Evolutionary conservation across 2,797 vertebrate genomes (phyloP).

Genomic region (Myotis findleyi): DNA sequence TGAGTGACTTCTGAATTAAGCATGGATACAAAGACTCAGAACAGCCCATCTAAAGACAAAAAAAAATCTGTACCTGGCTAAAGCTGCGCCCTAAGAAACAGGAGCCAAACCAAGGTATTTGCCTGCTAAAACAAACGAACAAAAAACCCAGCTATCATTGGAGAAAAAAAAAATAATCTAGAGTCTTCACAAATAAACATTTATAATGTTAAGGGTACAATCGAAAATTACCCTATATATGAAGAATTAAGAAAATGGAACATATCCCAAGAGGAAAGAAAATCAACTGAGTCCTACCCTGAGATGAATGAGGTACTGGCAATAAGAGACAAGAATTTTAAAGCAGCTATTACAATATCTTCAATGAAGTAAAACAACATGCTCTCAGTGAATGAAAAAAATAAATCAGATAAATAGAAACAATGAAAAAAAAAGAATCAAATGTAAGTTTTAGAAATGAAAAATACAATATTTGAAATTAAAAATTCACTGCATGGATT

Average conservation of each 20-base stretch:
- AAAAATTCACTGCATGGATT: background rate
- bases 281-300: background rate
- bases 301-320: background rate
- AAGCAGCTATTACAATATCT: background rate
- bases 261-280: background rate
- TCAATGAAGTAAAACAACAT: background rate
- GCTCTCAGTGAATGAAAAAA: background rate
- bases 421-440: conserved; percentile 26
- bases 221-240: background rate
- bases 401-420: background rate
- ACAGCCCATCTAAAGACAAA: background rate
- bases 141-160: background rate
- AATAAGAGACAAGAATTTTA: background rate
- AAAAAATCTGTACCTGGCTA: background rate
- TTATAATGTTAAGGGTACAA: background rate
- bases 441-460: background rate
- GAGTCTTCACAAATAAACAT: background rate
- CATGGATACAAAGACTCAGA: background rate
- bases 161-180: background rate
- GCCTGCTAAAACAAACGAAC: background rate
- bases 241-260: conserved; percentile 17
- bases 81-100: background rate
- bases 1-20: background rate
- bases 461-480: background rate
- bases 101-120: background rate